A percentile compares a stretch with the other conserved stretches of the same genome.
These are phyloP conservation scores for Xylota sylvarum DNA, from an alignment of 2,888 invertebrate species.

Conservation along the genomic window DNA sequence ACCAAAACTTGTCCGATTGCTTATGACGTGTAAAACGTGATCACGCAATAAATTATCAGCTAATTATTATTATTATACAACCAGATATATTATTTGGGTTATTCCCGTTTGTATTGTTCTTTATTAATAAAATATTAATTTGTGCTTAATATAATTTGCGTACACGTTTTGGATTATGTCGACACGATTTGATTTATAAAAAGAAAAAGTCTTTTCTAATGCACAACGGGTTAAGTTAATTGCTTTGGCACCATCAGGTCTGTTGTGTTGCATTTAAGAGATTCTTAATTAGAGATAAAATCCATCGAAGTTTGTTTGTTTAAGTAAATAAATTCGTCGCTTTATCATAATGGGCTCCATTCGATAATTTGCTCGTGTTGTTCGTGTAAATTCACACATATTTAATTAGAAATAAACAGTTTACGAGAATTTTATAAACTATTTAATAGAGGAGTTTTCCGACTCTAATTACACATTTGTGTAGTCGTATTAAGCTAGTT, in stretches of 20 bases:
- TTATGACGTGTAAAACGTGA: constrained; percentile 39
- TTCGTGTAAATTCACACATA: too few species aligned
- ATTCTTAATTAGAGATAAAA: background rate
- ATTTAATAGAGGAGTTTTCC: too few species aligned
- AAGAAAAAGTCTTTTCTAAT: constrained; percentile 11
- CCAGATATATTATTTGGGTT: constrained; percentile 17
- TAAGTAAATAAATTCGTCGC: background rate
- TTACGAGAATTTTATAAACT: too few species aligned
- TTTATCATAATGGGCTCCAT: too few species aligned
- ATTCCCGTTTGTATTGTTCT: constrained; percentile 40
- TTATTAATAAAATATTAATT: constrained; percentile 36
- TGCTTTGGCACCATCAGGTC: constrained; percentile 10
- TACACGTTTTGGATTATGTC: background rate
- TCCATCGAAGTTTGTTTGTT: background rate
- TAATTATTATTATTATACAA: constrained; percentile 41
- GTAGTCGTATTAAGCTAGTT: too few species aligned
- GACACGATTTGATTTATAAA: constrained; percentile 3
- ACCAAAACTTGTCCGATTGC: constrained; percentile 27
- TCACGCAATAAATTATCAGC: constrained; percentile 33
- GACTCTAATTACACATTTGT: too few species aligned
- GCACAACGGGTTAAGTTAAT: constrained; percentile 8
- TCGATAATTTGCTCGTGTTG: too few species aligned
- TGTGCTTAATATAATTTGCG: constrained; percentile 23
- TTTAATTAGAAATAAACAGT: too few species aligned
- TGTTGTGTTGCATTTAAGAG: constrained; percentile 1